Conservation (phyloP, 2,797 vertebrate species). For the Pseudochaenichthys georgianus region DNA sequence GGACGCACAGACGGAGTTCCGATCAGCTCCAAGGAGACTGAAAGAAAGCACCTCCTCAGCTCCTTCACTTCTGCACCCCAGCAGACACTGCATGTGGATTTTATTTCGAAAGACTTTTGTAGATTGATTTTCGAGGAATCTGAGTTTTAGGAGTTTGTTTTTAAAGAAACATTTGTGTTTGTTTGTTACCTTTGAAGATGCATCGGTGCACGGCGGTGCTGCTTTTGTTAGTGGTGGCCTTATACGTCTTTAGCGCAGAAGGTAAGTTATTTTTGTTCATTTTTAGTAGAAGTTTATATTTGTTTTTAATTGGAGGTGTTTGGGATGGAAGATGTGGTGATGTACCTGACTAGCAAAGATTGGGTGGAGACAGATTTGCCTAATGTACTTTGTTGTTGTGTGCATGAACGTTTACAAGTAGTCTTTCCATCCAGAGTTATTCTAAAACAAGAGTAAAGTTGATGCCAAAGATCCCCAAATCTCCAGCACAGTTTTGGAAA, state of each 20-base stretch:
- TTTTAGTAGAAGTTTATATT: not conserved
- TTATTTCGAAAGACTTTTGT: conserved; percentile 26
- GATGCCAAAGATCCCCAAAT: not conserved
- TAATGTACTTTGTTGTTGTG: not conserved
- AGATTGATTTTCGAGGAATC: conserved; percentile 18
- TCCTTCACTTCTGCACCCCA: conserved; percentile 11
- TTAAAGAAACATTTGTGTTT: not conserved
- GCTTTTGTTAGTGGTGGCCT: conserved; percentile 89
- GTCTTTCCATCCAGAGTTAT: not conserved
- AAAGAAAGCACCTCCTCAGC: conserved; percentile 13
- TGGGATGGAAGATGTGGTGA: not conserved
- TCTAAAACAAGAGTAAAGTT: conserved; percentile 7
- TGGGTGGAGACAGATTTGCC: not conserved
- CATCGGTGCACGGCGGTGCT: conserved; percentile 90
- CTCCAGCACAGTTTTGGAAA: not conserved
- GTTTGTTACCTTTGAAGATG: conserved; percentile 74
- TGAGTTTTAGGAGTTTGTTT: conserved; percentile 48
- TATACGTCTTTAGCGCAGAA: conserved; percentile 90
- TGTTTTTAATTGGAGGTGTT: not conserved
- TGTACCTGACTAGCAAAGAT: not conserved
- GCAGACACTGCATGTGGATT: conserved; percentile 46
- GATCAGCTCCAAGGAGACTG: conserved; percentile 54
- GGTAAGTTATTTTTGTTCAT: conserved; percentile 81
- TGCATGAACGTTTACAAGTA: not conserved
- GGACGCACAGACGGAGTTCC: conserved; percentile 70